Percentiles rank a stretch among this genome's conserved stretches.
phyloP scores from a whole-genome alignment of 2,113 vertebrate genomes.

The Chloropsis cyanopogon region DNA sequence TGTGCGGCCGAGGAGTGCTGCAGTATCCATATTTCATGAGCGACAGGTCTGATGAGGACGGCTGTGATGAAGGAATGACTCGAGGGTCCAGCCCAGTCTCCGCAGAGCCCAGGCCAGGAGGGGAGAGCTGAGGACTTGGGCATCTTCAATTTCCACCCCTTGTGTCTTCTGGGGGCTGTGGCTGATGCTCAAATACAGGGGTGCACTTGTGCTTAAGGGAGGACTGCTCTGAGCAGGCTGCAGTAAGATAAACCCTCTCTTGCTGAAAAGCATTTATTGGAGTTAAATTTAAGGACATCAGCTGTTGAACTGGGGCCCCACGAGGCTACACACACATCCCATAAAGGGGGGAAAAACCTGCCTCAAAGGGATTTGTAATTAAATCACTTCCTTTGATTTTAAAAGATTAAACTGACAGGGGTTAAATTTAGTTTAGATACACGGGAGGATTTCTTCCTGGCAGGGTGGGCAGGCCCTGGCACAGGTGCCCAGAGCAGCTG shows the following conservation, averaged over 20 bases:
- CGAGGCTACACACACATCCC: not conserved
- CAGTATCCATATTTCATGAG: not conserved
- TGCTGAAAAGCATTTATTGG: not conserved
- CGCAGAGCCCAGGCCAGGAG: not conserved
- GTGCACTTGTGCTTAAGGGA: not conserved
- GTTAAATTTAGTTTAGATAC: not conserved
- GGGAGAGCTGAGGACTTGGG: not conserved
- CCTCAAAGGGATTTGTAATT: not conserved
- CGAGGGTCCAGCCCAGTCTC: fast-evolving
- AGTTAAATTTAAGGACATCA: not conserved
- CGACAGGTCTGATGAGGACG: not conserved
- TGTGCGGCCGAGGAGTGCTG: not conserved
- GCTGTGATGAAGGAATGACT: not conserved
- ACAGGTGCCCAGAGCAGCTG: not conserved
- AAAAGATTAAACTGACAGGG: not conserved
- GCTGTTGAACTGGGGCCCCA: not conserved
- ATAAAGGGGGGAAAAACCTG: not conserved
- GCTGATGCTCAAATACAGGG: fast-evolving
- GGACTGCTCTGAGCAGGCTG: not conserved
- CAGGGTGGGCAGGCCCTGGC: fast-evolving
- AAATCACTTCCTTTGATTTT: not conserved
- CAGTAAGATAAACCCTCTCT: not conserved
- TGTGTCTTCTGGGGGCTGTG: fast-evolving
- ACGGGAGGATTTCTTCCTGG: not conserved
- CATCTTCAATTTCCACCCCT: not conserved